phyloP scores from a whole-genome alignment of 2,888 invertebrate species.

The Polymixis flavicincta region DNA sequence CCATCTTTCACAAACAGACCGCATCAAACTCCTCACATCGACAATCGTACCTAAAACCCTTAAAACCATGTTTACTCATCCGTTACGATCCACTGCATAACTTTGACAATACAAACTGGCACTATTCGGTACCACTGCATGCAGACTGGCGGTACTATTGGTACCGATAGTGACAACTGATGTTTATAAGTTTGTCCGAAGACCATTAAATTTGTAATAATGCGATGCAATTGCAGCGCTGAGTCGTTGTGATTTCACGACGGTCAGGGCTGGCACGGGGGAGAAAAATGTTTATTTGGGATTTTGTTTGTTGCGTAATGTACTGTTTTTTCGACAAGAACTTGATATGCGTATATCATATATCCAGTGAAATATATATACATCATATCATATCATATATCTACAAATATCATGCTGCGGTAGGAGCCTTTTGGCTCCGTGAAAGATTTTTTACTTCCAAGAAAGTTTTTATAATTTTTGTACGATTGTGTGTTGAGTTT shows the following conservation, averaged over 20 bases:
- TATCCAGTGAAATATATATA: too few relatives aligned
- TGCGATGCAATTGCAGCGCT: slow-evolving; percentile 71
- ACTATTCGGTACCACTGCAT: slow-evolving; percentile 27
- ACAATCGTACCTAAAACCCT: slow-evolving; percentile 8
- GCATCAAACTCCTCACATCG: background rate
- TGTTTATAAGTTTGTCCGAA: slow-evolving; percentile 64
- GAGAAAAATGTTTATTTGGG: background rate
- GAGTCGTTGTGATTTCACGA: slow-evolving; percentile 62
- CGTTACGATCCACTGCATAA: slow-evolving; percentile 53
- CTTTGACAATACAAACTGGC: slow-evolving; percentile 55
- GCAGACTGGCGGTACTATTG: slow-evolving; percentile 40
- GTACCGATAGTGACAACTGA: slow-evolving; percentile 58
- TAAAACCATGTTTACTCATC: slow-evolving; percentile 47
- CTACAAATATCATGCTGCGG: too few relatives aligned
- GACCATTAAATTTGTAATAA: slow-evolving; percentile 78
- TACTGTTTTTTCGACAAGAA: too few relatives aligned
- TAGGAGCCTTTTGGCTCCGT: too few relatives aligned
- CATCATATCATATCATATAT: too few relatives aligned
- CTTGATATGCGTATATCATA: too few relatives aligned
- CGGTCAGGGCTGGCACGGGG: slow-evolving; percentile 66
- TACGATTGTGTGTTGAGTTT: too few relatives aligned
- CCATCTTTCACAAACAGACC: slow-evolving; percentile 2
- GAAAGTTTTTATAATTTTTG: too few relatives aligned
- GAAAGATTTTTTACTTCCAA: too few relatives aligned
- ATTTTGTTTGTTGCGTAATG: background rate